A percentile compares a stretch with the other conserved stretches of the same genome.
Evolutionary conservation across 92 coral and sea anemone species (phyloP).

Genomic region (Parazoanthus swiftii): DNA sequence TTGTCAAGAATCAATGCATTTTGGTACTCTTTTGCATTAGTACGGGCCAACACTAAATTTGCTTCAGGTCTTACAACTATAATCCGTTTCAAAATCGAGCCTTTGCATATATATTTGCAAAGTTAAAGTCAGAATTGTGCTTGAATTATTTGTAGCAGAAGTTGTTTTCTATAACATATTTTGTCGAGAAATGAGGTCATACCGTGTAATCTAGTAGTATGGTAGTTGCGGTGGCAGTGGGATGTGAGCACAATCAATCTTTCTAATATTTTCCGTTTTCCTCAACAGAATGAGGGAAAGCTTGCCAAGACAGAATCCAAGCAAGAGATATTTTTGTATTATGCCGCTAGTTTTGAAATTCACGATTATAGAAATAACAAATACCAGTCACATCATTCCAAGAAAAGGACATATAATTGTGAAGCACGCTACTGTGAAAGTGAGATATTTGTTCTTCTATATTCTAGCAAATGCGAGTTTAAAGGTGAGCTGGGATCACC

Average conservation of each 20-base stretch:
- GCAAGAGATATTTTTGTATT: not conserved
- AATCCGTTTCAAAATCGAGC: no score
- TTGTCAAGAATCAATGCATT: no score
- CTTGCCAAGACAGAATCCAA: not conserved
- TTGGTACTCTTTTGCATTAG: no score
- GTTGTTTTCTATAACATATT: no score
- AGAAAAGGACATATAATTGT: not conserved
- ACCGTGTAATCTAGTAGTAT: not conserved
- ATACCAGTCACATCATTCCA: not conserved
- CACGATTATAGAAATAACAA: no score
- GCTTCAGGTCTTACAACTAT: no score
- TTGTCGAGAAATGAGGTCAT: no score
- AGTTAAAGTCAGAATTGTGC: no score
- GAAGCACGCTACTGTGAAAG: not conserved
- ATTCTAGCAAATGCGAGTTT: not conserved
- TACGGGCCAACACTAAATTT: no score
- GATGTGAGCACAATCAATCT: not conserved
- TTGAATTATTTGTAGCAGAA: no score
- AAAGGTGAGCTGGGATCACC: slow-evolving; percentile 17
- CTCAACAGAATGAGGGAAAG: not conserved
- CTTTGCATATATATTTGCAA: no score
- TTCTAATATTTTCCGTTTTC: not conserved
- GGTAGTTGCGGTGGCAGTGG: not conserved
- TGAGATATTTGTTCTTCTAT: not conserved
- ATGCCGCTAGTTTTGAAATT: not conserved